Conservation (phyloP, 2,888 invertebrate species). For the Clistopyga incitator region DNA sequence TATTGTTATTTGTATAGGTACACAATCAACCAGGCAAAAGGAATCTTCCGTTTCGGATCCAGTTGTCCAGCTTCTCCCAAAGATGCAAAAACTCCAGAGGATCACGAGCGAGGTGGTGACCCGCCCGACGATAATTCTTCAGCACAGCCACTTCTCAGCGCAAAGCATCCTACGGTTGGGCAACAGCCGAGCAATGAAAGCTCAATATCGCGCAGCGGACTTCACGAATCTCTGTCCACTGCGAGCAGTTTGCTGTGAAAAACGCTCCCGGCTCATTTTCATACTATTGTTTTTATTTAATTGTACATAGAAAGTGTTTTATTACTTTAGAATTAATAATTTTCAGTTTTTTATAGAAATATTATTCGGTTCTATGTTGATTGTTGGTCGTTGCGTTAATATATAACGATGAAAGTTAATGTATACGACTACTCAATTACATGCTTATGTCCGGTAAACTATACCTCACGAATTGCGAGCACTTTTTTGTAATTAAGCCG, state of each 20-base stretch:
- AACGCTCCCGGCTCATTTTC: neutral
- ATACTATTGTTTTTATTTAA: slow-evolving; percentile 5
- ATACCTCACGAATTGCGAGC: too few species aligned
- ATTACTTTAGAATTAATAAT: slow-evolving; percentile 4
- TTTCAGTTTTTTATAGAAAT: neutral
- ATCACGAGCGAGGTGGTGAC: slow-evolving; percentile 27
- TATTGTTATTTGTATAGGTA: slow-evolving; percentile 65
- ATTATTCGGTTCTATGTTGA: slow-evolving; percentile 1
- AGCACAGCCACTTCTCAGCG: slow-evolving; percentile 69
- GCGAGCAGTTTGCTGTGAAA: slow-evolving; percentile 68
- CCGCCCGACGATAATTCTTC: slow-evolving; percentile 61
- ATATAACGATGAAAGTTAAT: slow-evolving; percentile 1
- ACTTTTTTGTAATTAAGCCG: too few species aligned
- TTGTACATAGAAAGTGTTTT: slow-evolving; percentile 33
- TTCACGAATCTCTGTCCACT: slow-evolving; percentile 70
- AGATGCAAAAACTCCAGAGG: slow-evolving; percentile 50
- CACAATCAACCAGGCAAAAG: slow-evolving; percentile 74
- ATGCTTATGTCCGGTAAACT: too few species aligned
- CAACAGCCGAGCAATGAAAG: slow-evolving; percentile 72
- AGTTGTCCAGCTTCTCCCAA: slow-evolving; percentile 52
- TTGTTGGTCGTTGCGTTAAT: neutral
- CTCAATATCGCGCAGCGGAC: slow-evolving; percentile 61
- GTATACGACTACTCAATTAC: too few species aligned
- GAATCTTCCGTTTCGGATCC: slow-evolving; percentile 72
- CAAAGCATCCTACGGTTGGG: slow-evolving; percentile 67